Evolutionary conservation across 2,888 invertebrate genomes (phyloP).

Genomic region (Stenotaenia linearis): DNA sequence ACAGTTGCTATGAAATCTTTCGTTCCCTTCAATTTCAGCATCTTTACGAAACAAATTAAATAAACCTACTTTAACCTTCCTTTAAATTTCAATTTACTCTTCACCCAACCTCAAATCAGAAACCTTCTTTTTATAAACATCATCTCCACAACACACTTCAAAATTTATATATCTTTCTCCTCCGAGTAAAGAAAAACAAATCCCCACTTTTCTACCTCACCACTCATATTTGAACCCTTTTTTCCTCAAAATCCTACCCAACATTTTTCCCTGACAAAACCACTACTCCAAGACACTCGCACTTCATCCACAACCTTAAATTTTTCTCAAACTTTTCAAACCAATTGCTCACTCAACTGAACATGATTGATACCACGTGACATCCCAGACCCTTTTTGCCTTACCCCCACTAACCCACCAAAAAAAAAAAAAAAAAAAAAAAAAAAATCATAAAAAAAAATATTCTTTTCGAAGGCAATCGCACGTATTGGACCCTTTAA

Average conservation of each 20-base stretch:
- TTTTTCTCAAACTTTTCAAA: background rate
- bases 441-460: background rate
- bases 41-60: no score
- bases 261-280: background rate
- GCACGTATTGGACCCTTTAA: background rate
- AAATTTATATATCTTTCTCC: background rate
- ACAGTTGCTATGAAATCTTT: no score
- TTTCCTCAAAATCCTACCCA: background rate
- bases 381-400: background rate
- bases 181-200: background rate
- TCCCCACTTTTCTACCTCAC: background rate
- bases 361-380: background rate
- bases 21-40: no score
- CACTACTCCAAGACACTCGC: background rate
- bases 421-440: background rate
- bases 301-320: background rate
- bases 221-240: background rate
- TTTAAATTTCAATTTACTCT: background rate
- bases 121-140: background rate
- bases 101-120: background rate
- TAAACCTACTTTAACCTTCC: no score
- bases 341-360: background rate
- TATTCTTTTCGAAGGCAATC: background rate
- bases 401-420: background rate
- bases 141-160: background rate